Percentiles rank a stretch among this genome's conserved stretches.
phyloP scores from a whole-genome alignment of 2,113 vertebrate species.

The Tragulus kanchil region DNA sequence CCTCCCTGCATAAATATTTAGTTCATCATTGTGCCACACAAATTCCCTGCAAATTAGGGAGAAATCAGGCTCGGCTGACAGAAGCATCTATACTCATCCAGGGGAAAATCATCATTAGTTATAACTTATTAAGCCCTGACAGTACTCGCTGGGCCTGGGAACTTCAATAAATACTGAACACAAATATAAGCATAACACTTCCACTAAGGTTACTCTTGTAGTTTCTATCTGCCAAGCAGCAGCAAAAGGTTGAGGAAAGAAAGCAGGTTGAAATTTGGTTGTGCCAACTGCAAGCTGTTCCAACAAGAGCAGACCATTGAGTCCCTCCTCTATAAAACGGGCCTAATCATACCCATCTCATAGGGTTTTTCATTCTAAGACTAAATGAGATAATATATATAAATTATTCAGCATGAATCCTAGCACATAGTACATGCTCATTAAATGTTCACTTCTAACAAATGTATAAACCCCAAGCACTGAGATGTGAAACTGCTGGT shows the following conservation, averaged over 20 bases:
- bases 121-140: conserved; percentile 76
- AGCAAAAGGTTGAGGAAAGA: conserved; percentile 48
- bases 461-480: background rate
- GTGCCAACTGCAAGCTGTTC: background rate
- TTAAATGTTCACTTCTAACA: background rate
- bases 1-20: conserved; percentile 83
- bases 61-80: conserved; percentile 81
- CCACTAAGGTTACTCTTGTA: conserved; percentile 36
- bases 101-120: conserved; percentile 79
- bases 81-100: conserved; percentile 75
- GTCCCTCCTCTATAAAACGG: background rate
- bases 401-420: background rate
- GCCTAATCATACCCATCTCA: background rate
- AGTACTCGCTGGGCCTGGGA: conserved; percentile 54
- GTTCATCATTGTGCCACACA: conserved; percentile 76
- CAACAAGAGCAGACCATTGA: background rate
- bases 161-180: conserved; percentile 71
- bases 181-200: conserved; percentile 18
- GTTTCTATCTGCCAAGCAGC: conserved; percentile 53
- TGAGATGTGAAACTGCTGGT: background rate
- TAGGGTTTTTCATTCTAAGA: background rate
- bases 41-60: conserved; percentile 81
- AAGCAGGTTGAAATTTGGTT: background rate
- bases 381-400: background rate
- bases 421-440: background rate